Evolutionary conservation across 1,140 invertebrate species (phyloP).

Genomic region (Drosophila lacteicornis): DNA sequence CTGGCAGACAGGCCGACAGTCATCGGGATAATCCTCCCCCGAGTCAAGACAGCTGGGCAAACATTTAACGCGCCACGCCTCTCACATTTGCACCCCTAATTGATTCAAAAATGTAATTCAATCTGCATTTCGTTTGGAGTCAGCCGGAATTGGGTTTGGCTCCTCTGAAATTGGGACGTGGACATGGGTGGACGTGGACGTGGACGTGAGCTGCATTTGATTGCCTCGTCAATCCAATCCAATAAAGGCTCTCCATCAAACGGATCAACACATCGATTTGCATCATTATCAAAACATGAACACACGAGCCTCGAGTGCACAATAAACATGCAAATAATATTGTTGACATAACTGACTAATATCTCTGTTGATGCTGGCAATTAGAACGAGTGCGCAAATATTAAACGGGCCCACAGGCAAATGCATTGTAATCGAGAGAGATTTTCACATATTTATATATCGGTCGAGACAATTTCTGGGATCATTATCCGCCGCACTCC

Average conservation of each 20-base stretch:
- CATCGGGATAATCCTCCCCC: conserved; percentile 33
- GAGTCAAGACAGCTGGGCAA: conserved; percentile 40
- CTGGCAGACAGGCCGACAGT: conserved; percentile 12
- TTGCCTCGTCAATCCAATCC: conserved; percentile 19
- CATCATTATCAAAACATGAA: conserved; percentile 22
- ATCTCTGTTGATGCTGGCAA: conserved; percentile 35
- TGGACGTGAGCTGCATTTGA: conserved; percentile 34
- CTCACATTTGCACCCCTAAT: conserved; percentile 54
- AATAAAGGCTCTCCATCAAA: conserved; percentile 14
- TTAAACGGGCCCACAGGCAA: conserved; percentile 15
- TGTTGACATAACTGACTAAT: conserved; percentile 25
- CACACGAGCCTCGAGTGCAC: conserved; percentile 7
- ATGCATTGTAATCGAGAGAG: conserved; percentile 3
- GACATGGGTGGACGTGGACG: background rate
- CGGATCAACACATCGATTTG: conserved; percentile 24
- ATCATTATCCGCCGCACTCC: conserved; percentile 7
- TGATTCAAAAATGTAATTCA: conserved; percentile 68
- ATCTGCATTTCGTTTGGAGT: conserved; percentile 54
- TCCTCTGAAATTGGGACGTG: conserved; percentile 17
- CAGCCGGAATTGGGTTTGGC: conserved; percentile 29
- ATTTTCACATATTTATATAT: background rate
- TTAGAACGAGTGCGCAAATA: conserved; percentile 37
- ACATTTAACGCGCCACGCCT: conserved; percentile 59
- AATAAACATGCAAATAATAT: conserved; percentile 35
- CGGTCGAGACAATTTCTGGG: conserved; percentile 8